Conservation (phyloP, 2,797 vertebrate genomes). For the Syngnathus rostellatus region DNA sequence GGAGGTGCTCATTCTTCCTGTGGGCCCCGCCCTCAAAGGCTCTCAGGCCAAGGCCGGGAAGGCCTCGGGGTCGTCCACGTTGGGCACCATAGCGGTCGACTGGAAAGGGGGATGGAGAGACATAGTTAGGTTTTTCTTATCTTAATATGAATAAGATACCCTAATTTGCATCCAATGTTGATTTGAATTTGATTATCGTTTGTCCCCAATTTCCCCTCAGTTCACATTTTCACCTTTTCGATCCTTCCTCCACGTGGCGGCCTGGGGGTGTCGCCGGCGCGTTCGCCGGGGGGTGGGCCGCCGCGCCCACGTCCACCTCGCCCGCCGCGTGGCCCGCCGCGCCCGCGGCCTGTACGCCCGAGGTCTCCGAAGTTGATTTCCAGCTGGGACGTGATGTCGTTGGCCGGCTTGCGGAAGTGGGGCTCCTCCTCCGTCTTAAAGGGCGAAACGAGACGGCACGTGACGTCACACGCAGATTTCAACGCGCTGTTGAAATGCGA, state of each 20-base stretch:
- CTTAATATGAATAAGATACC: no score
- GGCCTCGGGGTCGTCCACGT: constrained; percentile 98
- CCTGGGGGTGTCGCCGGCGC: constrained; percentile 57
- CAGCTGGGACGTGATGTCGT: constrained; percentile 96
- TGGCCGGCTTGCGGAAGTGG: constrained; percentile 94
- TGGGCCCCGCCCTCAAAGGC: constrained; percentile 53
- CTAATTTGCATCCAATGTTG: no score
- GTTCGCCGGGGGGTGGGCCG: constrained; percentile 23
- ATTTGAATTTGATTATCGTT: no score
- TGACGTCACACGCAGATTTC: neutral
- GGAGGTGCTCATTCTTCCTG: constrained; percentile 81
- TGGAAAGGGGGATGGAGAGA: constrained; percentile 46
- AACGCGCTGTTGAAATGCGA: neutral
- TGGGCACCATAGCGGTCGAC: constrained; percentile 85
- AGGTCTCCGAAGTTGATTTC: constrained; percentile 99
- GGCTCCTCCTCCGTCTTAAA: constrained; percentile 79
- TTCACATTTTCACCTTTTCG: constrained; percentile 75
- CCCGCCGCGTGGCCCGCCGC: constrained; percentile 76
- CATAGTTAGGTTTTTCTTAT: neutral
- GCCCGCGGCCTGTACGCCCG: constrained; percentile 88
- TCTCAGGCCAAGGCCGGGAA: constrained; percentile 72
- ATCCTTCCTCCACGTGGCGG: constrained; percentile 79
- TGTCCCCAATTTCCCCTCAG: neutral
- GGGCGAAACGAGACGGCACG: neutral
- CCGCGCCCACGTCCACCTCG: constrained; percentile 51